Conservation (phyloP, 2,113 vertebrate genomes). For the Varanus komodoensis region DNA sequence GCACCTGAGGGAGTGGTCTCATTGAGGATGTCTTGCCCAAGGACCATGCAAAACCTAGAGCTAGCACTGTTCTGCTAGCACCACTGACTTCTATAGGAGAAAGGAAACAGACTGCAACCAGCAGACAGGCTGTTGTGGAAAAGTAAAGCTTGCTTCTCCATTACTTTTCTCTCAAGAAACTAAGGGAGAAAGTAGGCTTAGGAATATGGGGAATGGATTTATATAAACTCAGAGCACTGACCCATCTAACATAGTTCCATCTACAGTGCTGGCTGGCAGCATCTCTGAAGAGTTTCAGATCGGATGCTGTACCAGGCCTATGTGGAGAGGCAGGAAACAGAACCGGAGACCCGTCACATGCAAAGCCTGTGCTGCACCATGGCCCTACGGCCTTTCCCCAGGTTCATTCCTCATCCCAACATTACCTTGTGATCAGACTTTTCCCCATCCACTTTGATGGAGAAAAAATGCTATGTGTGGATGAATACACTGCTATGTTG, state of each 20-base stretch:
- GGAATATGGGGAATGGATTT: not conserved
- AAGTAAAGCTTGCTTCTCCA: not conserved
- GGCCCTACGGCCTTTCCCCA: not conserved
- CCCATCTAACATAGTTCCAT: not conserved
- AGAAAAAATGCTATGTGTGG: not conserved
- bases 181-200: not conserved
- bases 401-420: not conserved
- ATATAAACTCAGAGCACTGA: not conserved
- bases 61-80: not conserved
- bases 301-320: not conserved
- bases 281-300: not conserved
- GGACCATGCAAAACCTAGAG: no score
- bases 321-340: not conserved
- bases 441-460: not conserved
- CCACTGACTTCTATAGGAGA: not conserved
- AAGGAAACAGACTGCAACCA: not conserved
- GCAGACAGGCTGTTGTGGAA: not conserved
- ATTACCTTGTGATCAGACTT: not conserved
- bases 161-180: not conserved
- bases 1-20: no score
- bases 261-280: not conserved
- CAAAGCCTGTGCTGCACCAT: not conserved
- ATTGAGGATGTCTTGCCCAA: no score
- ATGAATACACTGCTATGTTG: not conserved
- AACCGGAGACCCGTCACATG: not conserved